Evolutionary conservation across 2,797 vertebrate species (phyloP), one percentile per base, ranked within the genome.

Genomic region (Galaxias olidus): DNA sequence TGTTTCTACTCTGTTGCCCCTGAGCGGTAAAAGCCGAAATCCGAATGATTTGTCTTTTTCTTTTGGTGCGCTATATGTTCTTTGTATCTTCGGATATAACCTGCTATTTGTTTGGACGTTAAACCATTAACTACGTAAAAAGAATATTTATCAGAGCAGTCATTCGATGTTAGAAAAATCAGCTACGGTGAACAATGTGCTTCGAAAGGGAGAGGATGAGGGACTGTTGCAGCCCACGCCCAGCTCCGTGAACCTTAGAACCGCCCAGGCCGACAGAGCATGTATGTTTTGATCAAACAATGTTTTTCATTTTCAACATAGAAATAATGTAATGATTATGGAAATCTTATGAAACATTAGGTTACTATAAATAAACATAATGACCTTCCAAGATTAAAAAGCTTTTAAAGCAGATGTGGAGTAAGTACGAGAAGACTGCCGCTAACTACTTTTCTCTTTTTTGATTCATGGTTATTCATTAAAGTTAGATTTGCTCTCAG

Each of bases 131-230:
- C 63, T 20, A 56, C 68, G 80, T 82, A 78, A 81, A 72, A 72
- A 45, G 9, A 8, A 47, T 51, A 73, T 71, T 64, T 78, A 76
- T 75, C 65, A 14, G 55, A 10, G 70, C 50, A 59, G 80, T 82
- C 85, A 82, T 76, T 74, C 79, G 75, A 76, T 71, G 52, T 66
- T 72, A 65, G 42, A 69, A 59, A 77, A 76, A 74, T 14, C 75
- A 82, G 79, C 63, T 86, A 80, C 79, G 76, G 63, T 78, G 86
- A 91, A 92, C 91, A 93, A 91, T 91, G 89, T 92, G 88, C 88
- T 87, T 85, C 69, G 75, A 81, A 81, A 62, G 61, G 43, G 74
- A 71, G 73, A 73, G 69, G 80, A 84, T 74, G 86, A 79, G 77
- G 81, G 87, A n/a, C 81, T 72, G 77, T 54, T 17, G n/a, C 74